phyloP scores from a whole-genome alignment of 2,888 invertebrate genomes.

The Rapana venosa region DNA sequence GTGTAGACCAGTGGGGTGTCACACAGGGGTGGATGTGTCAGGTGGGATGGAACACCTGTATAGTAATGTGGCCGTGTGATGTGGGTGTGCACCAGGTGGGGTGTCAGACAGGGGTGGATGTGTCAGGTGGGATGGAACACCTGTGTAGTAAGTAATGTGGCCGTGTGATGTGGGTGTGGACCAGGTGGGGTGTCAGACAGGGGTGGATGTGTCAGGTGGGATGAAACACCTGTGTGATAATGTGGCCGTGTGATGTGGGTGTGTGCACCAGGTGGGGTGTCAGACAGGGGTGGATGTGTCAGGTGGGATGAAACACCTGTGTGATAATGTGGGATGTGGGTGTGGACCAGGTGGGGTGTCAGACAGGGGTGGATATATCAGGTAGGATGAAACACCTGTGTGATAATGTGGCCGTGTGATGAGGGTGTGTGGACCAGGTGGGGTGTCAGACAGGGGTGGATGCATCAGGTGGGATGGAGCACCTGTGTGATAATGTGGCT shows the following conservation, averaged over 20 bases:
- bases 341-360: background rate
- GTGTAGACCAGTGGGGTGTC: too few relatives aligned
- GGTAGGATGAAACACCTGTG: too few relatives aligned
- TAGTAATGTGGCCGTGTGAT: background rate
- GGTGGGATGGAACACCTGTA: too few relatives aligned
- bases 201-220: slow-evolving; percentile 62
- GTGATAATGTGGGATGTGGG: background rate
- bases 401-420: background rate
- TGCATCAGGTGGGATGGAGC: slow-evolving; percentile 50
- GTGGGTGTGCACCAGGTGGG: too few relatives aligned
- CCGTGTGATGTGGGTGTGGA: background rate
- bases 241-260: background rate
- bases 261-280: background rate
- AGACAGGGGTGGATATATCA: background rate
- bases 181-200: slow-evolving; percentile 55
- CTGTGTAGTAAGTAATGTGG: too few relatives aligned
- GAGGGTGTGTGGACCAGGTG: slow-evolving; percentile 50
- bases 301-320: too few relatives aligned
- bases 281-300: background rate
- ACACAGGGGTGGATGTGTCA: too few relatives aligned
- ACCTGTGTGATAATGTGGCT: too few relatives aligned
- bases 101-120: background rate
- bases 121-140: background rate
- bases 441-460: slow-evolving; percentile 56
- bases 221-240: too few relatives aligned